phyloP scores from a whole-genome alignment of 2,888 invertebrate genomes.

The Oxyteleia sp. region DNA sequence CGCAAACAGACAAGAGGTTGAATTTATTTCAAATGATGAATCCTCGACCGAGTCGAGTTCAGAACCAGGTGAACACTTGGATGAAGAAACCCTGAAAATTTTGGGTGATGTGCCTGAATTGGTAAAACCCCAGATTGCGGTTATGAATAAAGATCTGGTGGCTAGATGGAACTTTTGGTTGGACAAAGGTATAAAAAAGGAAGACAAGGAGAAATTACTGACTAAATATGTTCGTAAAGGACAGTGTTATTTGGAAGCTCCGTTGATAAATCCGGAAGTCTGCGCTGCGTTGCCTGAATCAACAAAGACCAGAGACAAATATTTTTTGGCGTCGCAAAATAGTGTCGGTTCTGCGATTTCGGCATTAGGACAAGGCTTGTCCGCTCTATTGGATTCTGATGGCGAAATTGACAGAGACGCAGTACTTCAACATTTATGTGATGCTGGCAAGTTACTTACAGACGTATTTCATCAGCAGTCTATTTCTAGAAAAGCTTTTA shows the following conservation, averaged over 20 bases:
- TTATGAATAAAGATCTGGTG: constrained; percentile 1
- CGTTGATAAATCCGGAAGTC: constrained; percentile 14
- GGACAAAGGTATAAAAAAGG: not conserved
- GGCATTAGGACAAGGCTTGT: constrained; percentile 10
- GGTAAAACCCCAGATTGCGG: not conserved
- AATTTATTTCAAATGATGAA: no score
- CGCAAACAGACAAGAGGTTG: no score
- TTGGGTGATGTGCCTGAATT: constrained; percentile 8
- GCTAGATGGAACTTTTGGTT: constrained; percentile 20
- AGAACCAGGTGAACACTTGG: not conserved
- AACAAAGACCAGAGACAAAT: constrained; percentile 14
- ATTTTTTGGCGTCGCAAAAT: not conserved
- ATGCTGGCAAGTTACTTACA: constrained; percentile 1
- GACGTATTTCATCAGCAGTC: constrained; percentile 1
- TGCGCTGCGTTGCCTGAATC: not conserved
- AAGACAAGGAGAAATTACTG: constrained; percentile 1
- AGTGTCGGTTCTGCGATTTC: not conserved
- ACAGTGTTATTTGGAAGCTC: constrained; percentile 1
- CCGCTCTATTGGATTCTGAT: not conserved
- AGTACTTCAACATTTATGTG: not conserved
- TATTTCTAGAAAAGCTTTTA: not conserved
- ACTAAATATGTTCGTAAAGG: constrained; percentile 6
- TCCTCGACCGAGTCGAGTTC: not conserved
- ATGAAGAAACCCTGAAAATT: constrained; percentile 12
- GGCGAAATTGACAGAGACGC: not conserved